These are phyloP conservation scores for Tethya wilhelma DNA, from an alignment of 37 sponge, comb jelly and placozoan genomes.

Conservation along the genomic window DNA sequence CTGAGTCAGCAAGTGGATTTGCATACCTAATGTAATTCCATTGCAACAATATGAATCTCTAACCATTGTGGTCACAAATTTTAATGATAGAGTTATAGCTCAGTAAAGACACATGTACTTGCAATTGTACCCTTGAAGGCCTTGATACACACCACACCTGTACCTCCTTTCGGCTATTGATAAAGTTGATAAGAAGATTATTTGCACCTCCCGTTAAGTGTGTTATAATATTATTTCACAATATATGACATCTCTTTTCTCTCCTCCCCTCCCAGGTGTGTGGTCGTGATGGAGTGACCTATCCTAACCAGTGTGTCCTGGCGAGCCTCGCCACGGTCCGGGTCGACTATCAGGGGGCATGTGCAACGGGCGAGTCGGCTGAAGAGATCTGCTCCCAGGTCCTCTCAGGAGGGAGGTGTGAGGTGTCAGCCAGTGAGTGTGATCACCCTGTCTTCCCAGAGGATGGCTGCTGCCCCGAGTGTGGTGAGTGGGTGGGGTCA, in stretches of 20 bases:
- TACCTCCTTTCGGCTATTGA: no score
- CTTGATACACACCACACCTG: no score
- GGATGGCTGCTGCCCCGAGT: constrained; percentile 59
- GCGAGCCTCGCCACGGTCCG: constrained; percentile 18
- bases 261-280: constrained; percentile 36
- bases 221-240: no score
- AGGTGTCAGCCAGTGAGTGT: constrained; percentile 10
- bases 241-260: no score
- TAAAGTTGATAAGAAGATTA: no score
- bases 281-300: constrained; percentile 64
- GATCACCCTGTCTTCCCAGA: constrained; percentile 7
- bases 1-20: no score
- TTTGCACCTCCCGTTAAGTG: no score
- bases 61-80: background rate
- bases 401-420: background rate
- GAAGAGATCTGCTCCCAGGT: constrained; percentile 11
- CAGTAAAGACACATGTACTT: no score
- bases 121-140: no score
- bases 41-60: no score
- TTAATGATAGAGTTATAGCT: no score
- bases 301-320: constrained; percentile 23
- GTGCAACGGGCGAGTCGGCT: background rate
- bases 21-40: no score
- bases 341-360: constrained; percentile 43
- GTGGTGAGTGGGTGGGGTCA: constrained; percentile 32